Evolutionary conservation across 1,140 invertebrate species (phyloP).

Genomic region (Phortica variegata): DNA sequence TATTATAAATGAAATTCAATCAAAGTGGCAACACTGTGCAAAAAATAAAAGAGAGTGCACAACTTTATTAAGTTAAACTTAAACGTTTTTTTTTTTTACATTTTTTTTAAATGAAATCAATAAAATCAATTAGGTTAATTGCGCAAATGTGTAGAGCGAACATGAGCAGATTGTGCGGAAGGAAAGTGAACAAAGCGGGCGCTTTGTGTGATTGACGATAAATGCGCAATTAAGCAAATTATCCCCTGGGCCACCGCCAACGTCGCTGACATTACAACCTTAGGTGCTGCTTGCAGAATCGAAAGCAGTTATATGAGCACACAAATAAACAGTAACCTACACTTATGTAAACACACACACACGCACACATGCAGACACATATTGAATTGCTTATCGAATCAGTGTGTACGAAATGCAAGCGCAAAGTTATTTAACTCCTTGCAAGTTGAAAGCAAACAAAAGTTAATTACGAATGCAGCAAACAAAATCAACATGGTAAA

Average conservation of each 20-base stretch:
- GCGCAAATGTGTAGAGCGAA: conserved; percentile 30
- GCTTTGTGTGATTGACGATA: conserved; percentile 29
- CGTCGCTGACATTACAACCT: no score
- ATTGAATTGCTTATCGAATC: not conserved
- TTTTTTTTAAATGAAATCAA: conserved; percentile 17
- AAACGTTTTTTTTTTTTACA: not conserved
- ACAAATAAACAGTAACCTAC: not conserved
- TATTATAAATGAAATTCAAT: not conserved
- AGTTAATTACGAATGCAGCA: conserved; percentile 7
- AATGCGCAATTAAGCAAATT: conserved; percentile 49
- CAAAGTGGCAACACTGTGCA: conserved; percentile 6
- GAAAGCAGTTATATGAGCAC: not conserved
- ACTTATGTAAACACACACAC: not conserved
- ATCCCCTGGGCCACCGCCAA: conserved; percentile 17
- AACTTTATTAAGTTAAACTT: conserved; percentile 2
- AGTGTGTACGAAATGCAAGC: no score
- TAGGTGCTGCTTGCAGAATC: no score
- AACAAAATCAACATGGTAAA: not conserved
- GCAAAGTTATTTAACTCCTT: not conserved
- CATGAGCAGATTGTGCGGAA: conserved; percentile 19
- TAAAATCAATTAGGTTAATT: conserved; percentile 45
- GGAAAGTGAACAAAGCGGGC: conserved; percentile 5
- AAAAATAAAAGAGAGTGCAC: not conserved
- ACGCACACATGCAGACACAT: not conserved
- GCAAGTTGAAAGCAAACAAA: conserved; percentile 9